Base-by-base conservation (phyloP, 2,113 vertebrate genomes). In the Sarotherodon lohbergeri region DNA sequence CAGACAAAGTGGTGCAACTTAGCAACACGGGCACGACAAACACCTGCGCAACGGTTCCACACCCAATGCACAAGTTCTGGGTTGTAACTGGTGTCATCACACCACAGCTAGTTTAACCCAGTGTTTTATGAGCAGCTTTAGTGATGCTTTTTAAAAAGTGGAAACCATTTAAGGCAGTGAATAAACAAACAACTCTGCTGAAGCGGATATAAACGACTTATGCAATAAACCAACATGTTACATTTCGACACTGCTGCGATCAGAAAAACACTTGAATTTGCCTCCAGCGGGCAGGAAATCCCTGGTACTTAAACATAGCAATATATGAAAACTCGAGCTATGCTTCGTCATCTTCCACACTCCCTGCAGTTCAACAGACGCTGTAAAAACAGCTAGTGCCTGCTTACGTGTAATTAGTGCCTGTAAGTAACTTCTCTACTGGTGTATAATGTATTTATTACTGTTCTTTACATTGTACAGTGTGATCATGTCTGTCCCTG, bases 401-500 rank as follows among this genome's bases (percentile, higher is more conserved):
- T 91, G 92, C 90, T 81, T 88, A 9, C 3, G 61, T 91, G 88
- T 91, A 55, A 83, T 86, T 91, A 87, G 85, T 94, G 93, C 89
- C 90, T 90, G 92, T 93, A 68, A 90, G 92, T 84, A 82, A 19
- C 19, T 85, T 90, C 86, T 91, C 73, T 84, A 55, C 90, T 79
- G 84, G 84, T 90, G 87, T 87, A 63, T 88, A 41, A 86, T 91
- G 84, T 95, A 90, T 94, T 95, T 93, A 93, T 94, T 88, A 88
- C 80, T 86, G 82, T 79, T 90, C 84, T 88, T 78, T 52, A 80
- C 27, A 36, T 68, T 89, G 86, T 92, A 91, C 57, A 48, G 80
- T 86, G 88, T 92, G 85, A 81, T 86, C 8, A 82, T 89, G 88
- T 91, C 79, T 92, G 82, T 91, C 32, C 56, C 55, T 68, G 32